Base-by-base conservation (phyloP, 2,113 vertebrate genomes). In the Gallinago undulata region DNA sequence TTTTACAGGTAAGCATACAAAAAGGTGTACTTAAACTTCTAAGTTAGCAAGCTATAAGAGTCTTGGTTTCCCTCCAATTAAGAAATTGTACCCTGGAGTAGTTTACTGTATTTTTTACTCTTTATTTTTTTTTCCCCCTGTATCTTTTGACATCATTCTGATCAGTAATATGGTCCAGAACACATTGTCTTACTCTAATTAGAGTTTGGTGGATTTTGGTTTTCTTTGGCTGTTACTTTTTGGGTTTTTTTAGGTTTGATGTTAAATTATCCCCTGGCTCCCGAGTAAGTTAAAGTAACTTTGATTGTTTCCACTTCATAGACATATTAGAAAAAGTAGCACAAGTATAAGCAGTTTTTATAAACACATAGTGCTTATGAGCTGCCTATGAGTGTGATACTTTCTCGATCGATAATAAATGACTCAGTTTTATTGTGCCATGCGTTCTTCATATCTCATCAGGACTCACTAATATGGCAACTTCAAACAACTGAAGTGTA, bases 181-280 rank as follows among this genome's bases (percentile, higher is more conserved):
- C 10, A 35, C 4, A 8, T 11, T 39, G 6, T 39, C 3, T 12
- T 17, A 1, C 10, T 31, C 43, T 28, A n/a, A 12, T 33, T 48
- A 19, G 4, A 11, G 10, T 51, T 84, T 53, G 7, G 3, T n/a
- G 6, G 0, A 0, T n/a, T 47, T 53, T 12, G 9, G 6, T 15
- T 74, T 69, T 25, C 7, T 64, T 43, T 82, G 21, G 51, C 9
- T 51, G 24, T 43, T 25, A 9, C 4, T 50, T 43, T 19, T 81
- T 35, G 8, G 27, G 51, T 10, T 48, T 28, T 69, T 41, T 10
- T 28, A 14, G 31, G 19, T 8, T 39, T 3, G 8, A 39, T 48
- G 3, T 63, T 62, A 81, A 69, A 75, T 47, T 63, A 17, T 51
- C 9, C 7, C 6, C 8, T 70, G 12, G 15, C 10, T 74, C 10